Conservation (phyloP, 2,888 invertebrate species). For the Apantesis nais region DNA sequence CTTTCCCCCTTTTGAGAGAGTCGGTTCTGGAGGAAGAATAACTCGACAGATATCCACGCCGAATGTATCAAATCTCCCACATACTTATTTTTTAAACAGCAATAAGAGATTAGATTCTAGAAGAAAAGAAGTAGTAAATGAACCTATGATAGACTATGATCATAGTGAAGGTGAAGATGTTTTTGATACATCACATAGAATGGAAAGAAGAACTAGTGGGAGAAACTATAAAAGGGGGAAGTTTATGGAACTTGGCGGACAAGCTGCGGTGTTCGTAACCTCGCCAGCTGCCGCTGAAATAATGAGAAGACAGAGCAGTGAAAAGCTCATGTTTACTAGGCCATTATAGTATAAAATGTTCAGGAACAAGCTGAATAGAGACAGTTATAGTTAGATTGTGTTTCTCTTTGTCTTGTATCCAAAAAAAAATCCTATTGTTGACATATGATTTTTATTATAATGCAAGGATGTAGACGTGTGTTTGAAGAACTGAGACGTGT, state of each 20-base stretch:
- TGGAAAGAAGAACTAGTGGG: slow-evolving; percentile 67
- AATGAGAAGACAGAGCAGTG: slow-evolving; percentile 78
- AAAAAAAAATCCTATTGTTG: not conserved
- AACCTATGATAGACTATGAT: slow-evolving; percentile 81
- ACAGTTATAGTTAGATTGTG: not conserved
- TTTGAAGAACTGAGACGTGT: not conserved
- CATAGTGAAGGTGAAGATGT: slow-evolving; percentile 81
- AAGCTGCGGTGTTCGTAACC: slow-evolving; percentile 75
- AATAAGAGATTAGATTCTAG: slow-evolving; percentile 67
- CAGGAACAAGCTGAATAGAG: not conserved
- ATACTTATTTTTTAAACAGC: slow-evolving; percentile 68
- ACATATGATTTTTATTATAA: not conserved
- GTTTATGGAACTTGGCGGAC: slow-evolving; percentile 74
- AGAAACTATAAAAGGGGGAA: slow-evolving; percentile 66
- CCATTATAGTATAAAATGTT: slow-evolving; percentile 58
- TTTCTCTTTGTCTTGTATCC: not conserved
- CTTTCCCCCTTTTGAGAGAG: slow-evolving; percentile 70
- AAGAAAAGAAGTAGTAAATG: slow-evolving; percentile 72
- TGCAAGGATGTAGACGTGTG: not conserved
- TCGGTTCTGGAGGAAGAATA: slow-evolving; percentile 59
- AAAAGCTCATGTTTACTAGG: slow-evolving; percentile 76
- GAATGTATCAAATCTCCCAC: slow-evolving; percentile 67
- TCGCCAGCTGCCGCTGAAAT: slow-evolving; percentile 78
- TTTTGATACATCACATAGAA: slow-evolving; percentile 67
- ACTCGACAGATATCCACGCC: slow-evolving; percentile 74